Evolutionary conservation across 2,888 invertebrate species (phyloP).

Genomic region (Amiota mariae): DNA sequence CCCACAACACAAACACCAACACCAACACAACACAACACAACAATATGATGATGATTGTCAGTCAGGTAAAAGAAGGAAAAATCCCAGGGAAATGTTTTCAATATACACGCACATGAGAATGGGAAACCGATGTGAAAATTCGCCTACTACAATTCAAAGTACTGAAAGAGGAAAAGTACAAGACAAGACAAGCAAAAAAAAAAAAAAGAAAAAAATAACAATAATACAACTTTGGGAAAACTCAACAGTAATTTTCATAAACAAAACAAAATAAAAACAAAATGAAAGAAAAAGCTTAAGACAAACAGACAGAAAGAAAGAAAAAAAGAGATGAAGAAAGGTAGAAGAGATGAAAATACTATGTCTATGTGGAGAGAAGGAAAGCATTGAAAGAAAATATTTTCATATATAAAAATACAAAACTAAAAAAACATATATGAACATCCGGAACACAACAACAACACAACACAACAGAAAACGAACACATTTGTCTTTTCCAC

Average conservation of each 20-base stretch:
- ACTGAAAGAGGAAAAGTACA: background rate
- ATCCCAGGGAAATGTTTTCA: slow-evolving; percentile 1
- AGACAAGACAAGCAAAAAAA: no score
- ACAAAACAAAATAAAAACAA: slow-evolving; percentile 5
- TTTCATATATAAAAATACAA: background rate
- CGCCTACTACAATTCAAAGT: background rate
- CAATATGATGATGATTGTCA: no score
- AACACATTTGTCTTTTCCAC: no score
- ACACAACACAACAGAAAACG: slow-evolving; percentile 4
- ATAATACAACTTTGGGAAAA: slow-evolving; percentile 27
- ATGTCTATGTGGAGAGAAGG: background rate
- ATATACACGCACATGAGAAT: background rate
- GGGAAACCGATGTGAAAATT: background rate
- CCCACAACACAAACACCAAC: no score
- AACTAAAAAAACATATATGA: background rate
- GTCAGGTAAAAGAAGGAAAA: background rate
- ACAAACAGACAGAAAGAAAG: background rate
- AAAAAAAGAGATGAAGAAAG: background rate
- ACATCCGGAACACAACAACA: slow-evolving; percentile 11
- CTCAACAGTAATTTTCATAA: slow-evolving; percentile 4
- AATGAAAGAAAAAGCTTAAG: background rate
- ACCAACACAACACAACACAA: no score
- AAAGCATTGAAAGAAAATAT: background rate
- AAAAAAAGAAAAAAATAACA: slow-evolving; percentile 9
- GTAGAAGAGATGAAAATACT: slow-evolving; percentile 6